Evolutionary conservation across 2,113 vertebrate species (phyloP).

Genomic region (Malurus alboscapulatus): DNA sequence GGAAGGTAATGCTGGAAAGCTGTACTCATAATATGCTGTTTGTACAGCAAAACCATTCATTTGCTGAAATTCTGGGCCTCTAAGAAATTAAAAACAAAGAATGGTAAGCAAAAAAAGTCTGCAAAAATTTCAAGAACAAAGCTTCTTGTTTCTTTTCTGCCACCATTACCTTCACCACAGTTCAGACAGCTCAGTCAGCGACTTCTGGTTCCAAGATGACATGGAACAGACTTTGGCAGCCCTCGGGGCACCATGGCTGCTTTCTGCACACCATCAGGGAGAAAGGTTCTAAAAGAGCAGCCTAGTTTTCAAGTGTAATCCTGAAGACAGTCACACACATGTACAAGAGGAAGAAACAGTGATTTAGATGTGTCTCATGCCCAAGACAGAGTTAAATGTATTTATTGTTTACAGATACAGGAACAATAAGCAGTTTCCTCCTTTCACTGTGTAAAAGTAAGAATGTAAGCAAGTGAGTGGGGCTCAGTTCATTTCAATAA

Average conservation of each 20-base stretch:
- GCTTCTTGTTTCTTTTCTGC: not conserved
- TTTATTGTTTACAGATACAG: not conserved
- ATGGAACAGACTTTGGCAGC: not conserved
- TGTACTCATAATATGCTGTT: conserved; percentile 27
- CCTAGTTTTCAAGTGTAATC: not conserved
- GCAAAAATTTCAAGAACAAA: conserved; percentile 19
- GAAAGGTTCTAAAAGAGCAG: not conserved
- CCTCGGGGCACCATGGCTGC: not conserved
- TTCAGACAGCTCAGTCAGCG: not conserved
- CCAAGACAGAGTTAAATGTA: not conserved
- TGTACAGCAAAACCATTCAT: conserved; percentile 49
- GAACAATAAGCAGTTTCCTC: not conserved
- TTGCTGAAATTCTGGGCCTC: conserved; percentile 41
- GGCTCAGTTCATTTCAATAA: not conserved
- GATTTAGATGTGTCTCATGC: not conserved
- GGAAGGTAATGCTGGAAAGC: conserved; percentile 23
- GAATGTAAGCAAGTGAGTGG: not conserved
- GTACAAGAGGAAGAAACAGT: not conserved
- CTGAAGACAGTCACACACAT: not conserved
- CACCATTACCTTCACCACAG: not conserved
- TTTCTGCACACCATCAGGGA: not conserved
- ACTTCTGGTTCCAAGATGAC: conserved; percentile 5
- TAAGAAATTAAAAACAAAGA: not conserved
- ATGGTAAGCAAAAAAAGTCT: not conserved
- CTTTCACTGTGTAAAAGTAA: not conserved